phyloP scores from a whole-genome alignment of 92 coral and sea anemone genomes.

The Porites evermanni region DNA sequence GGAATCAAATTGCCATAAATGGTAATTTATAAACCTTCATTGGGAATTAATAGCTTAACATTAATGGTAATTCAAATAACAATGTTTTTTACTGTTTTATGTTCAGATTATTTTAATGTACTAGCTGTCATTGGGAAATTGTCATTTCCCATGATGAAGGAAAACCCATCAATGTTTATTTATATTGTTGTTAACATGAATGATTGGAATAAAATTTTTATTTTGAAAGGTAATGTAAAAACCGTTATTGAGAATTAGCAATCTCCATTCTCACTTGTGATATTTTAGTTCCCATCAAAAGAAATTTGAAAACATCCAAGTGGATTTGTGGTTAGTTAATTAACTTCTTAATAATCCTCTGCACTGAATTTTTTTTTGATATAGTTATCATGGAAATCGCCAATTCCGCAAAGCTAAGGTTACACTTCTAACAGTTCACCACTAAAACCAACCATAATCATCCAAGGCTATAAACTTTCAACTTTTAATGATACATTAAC shows the following conservation, averaged over 20 bases:
- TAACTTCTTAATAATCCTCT: constrained; percentile 7
- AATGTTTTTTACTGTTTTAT: too few relatives aligned
- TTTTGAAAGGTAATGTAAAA: too few relatives aligned
- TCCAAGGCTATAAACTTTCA: constrained; percentile 9
- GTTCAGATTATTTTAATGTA: too few relatives aligned
- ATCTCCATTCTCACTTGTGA: neutral
- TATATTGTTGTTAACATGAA: too few relatives aligned
- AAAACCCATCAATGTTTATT: too few relatives aligned
- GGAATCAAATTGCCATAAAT: neutral
- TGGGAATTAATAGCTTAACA: neutral
- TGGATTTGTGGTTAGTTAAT: constrained; percentile 7
- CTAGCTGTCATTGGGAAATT: too few relatives aligned
- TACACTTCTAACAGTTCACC: constrained; percentile 2
- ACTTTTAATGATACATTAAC: neutral
- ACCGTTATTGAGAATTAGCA: neutral
- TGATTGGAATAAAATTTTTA: too few relatives aligned
- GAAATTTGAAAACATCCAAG: constrained; percentile 6
- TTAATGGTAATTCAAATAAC: neutral
- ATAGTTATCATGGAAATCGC: neutral
- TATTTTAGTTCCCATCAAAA: neutral
- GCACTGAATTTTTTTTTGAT: neutral
- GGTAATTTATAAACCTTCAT: neutral
- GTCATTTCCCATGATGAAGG: too few relatives aligned
- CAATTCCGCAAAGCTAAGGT: neutral
- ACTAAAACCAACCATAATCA: constrained; percentile 2